Conservation (phyloP, 2,797 vertebrate genomes). For the Gorsachius magnificus region DNA sequence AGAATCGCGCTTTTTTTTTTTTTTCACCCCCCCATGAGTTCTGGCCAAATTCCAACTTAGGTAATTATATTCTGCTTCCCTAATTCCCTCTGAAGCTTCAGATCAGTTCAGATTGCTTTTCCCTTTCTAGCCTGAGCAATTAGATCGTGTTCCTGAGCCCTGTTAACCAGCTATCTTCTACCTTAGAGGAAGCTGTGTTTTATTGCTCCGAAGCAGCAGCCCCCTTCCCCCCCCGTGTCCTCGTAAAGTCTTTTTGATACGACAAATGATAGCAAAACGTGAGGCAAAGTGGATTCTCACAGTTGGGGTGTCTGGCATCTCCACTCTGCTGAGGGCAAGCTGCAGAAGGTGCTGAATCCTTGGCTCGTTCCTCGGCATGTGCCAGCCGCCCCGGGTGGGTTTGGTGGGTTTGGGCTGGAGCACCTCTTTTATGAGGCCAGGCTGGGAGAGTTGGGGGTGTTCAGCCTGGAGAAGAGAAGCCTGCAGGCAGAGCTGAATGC, state of each 20-base stretch:
- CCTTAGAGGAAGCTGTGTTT: background rate
- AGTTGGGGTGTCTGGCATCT: background rate
- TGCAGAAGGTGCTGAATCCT: background rate
- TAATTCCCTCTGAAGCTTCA: slow-evolving; percentile 54
- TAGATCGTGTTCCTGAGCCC: slow-evolving; percentile 14
- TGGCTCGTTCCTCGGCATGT: accelerated
- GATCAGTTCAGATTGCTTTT: slow-evolving; percentile 59
- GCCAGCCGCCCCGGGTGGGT: background rate
- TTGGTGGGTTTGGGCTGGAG: background rate
- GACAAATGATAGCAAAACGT: background rate
- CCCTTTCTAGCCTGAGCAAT: slow-evolving; percentile 47
- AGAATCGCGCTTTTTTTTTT: background rate
- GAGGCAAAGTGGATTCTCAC: background rate
- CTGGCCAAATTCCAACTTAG: slow-evolving; percentile 41
- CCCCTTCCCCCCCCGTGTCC: background rate
- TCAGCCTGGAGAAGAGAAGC: too few relatives aligned
- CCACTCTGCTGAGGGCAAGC: background rate
- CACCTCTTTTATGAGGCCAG: too few relatives aligned
- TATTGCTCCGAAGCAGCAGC: background rate
- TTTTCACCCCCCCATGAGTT: background rate
- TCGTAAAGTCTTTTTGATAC: background rate
- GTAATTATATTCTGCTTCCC: slow-evolving; percentile 51
- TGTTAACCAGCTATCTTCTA: slow-evolving; percentile 12
- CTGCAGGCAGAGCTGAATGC: too few relatives aligned
- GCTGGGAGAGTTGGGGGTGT: too few relatives aligned